These are phyloP conservation scores for Apodemia duryi DNA, from an alignment of 2,888 invertebrate genomes.

Conservation along the genomic window DNA sequence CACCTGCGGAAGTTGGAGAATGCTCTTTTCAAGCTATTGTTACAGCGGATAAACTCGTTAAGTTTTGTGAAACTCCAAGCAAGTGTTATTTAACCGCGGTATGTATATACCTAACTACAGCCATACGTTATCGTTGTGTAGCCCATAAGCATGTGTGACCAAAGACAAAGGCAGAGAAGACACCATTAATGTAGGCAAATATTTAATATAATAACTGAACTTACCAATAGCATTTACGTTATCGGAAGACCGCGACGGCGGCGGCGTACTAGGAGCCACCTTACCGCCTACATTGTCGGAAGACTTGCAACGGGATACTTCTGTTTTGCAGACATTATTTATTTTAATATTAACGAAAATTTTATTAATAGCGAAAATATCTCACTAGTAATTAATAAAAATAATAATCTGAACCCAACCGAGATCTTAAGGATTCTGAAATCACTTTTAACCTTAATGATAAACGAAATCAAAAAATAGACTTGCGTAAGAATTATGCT, in stretches of 20 bases:
- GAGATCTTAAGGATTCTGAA: background rate
- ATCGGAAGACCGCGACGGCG: conserved; percentile 70
- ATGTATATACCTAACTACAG: background rate
- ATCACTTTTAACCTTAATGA: too few species aligned
- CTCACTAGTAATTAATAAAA: background rate
- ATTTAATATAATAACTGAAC: conserved; percentile 19
- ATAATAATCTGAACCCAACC: background rate
- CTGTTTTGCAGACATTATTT: conserved; percentile 35
- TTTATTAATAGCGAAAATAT: background rate
- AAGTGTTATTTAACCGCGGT: background rate
- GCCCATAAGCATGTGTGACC: conserved; percentile 11
- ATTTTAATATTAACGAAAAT: background rate
- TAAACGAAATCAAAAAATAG: too few species aligned
- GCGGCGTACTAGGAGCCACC: conserved; percentile 55
- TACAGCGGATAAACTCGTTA: background rate
- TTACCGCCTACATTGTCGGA: conserved; percentile 66
- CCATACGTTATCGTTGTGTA: background rate
- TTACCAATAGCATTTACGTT: conserved; percentile 73
- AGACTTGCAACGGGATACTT: conserved; percentile 73
- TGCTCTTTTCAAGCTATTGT: background rate
- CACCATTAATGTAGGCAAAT: background rate
- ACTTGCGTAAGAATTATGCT: background rate
- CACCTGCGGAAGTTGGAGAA: too few species aligned
- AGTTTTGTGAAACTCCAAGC: background rate
- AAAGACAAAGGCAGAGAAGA: background rate